phyloP scores from a whole-genome alignment of 1,140 invertebrate species.

The Sipha flava region DNA sequence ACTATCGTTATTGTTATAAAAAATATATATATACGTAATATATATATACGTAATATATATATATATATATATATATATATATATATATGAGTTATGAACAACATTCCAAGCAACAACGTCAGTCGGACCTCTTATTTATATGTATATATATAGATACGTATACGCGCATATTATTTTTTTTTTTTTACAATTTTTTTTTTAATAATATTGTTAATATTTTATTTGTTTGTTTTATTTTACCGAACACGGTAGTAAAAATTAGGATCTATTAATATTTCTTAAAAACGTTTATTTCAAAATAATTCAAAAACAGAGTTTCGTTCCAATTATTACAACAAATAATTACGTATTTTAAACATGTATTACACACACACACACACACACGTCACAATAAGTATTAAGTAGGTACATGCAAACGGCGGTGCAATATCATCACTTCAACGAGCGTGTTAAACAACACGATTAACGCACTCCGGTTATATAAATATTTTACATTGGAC shows the following conservation, averaged over 20 bases:
- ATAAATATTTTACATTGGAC: too few relatives aligned
- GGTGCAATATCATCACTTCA: too few relatives aligned
- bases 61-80: not conserved
- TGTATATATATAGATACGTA: too few relatives aligned
- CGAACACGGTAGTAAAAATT: not conserved
- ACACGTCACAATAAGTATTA: too few relatives aligned
- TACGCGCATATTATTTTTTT: not conserved
- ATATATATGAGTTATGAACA: not conserved
- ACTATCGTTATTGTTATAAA: not conserved
- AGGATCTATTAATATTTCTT: not conserved
- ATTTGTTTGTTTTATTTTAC: not conserved
- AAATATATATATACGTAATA: not conserved
- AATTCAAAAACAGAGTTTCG: not conserved
- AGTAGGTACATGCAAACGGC: too few relatives aligned
- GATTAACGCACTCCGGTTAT: too few relatives aligned
- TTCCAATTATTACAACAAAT: not conserved
- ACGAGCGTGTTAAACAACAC: too few relatives aligned
- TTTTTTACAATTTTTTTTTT: not conserved
- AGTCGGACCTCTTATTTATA: not conserved
- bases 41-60: too few relatives aligned
- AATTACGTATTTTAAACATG: too few relatives aligned
- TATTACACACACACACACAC: too few relatives aligned
- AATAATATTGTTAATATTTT: conserved; percentile 1
- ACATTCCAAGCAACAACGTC: conserved; percentile 11
- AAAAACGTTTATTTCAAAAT: not conserved